These are phyloP conservation scores for Littorina saxatilis DNA, from an alignment of 1,140 invertebrate genomes.

Conservation along the genomic window DNA sequence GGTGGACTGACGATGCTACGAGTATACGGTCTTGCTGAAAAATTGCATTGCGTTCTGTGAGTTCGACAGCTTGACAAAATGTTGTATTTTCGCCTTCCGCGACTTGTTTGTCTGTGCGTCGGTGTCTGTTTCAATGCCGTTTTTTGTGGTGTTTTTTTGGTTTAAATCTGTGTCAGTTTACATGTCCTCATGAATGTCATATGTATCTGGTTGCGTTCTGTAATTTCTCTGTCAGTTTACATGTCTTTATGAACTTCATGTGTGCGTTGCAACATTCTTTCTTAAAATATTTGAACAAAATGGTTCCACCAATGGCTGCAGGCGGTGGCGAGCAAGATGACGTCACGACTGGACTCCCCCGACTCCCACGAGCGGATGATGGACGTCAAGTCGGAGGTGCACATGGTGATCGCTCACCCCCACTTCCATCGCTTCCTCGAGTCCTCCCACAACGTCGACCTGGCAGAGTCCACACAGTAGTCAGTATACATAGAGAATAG, in stretches of 20 bases:
- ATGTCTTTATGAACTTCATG: too few species aligned
- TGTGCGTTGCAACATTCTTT: too few species aligned
- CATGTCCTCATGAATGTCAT: too few species aligned
- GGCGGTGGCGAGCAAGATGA: slow-evolving; percentile 12
- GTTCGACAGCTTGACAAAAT: too few species aligned
- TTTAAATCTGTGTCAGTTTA: too few species aligned
- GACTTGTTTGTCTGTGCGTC: slow-evolving; percentile 12
- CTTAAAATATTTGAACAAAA: neutral
- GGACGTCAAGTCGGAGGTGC: slow-evolving; percentile 29
- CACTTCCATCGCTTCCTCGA: slow-evolving; percentile 27
- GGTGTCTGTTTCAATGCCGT: neutral
- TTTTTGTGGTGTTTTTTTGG: too few species aligned
- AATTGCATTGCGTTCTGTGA: too few species aligned
- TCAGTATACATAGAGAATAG: neutral
- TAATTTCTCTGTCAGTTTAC: too few species aligned
- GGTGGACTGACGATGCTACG: too few species aligned
- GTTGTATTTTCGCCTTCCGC: too few species aligned
- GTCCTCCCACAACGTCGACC: slow-evolving; percentile 4
- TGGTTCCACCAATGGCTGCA: neutral
- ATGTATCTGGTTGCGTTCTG: too few species aligned
- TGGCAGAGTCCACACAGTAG: slow-evolving; percentile 20
- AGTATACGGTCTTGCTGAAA: too few species aligned
- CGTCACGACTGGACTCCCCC: neutral
- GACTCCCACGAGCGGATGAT: slow-evolving; percentile 8
- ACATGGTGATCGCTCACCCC: slow-evolving; percentile 2